Evolutionary conservation across 1,140 invertebrate genomes (phyloP), one percentile per base, ranked within the genome.

Genomic region (Papilio polytes): DNA sequence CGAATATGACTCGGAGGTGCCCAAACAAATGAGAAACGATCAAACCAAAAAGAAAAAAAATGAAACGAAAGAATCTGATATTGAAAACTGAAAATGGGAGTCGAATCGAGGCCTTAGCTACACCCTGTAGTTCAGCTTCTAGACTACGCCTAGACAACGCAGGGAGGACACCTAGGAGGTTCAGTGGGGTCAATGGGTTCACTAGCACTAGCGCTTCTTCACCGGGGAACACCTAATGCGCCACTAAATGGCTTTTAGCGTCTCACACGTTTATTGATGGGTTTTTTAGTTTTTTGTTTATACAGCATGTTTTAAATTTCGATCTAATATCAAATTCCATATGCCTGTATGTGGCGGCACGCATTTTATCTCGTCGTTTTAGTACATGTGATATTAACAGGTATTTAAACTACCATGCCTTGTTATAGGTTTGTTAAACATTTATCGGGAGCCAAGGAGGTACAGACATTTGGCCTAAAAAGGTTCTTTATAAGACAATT

Each of bases 381-480:
- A 82, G 81, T 84, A 85, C 83, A 80, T 86, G 84, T 85, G 79
- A 83, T 80, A 84, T 85, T 84, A 82, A 85, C 82, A 84, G 84
- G 87, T 88, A 88, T 87, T 91, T 91, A 91, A 80, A 88, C 92
- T 94, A 94, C 84, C 93, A 94, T 93, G 93, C 92, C 85, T 85
- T 84, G 85, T 90, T 90, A 86, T 80, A 36, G 66, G 82, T 87
- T 89, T 83, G 83, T 87, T 86, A 84, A 85, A 89, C 83, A 88
- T 87, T 85, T 84, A 88, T 86, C 82, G 82, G 93, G 92, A 92
- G 92, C 90, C 93, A 91, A 91, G 91, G 91, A 89, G 85, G 88
- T 88, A 89, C 88, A 82, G 70, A 82, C 80, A 84, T 85, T 22
- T 84, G 59, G 53, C 80, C 83, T 85, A 86, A 82, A 26, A 72